A percentile compares a stretch with the other conserved stretches of the same genome.
These are phyloP conservation scores for Myocastor coypus DNA, from an alignment of 2,113 vertebrate species.

Conservation along the genomic window DNA sequence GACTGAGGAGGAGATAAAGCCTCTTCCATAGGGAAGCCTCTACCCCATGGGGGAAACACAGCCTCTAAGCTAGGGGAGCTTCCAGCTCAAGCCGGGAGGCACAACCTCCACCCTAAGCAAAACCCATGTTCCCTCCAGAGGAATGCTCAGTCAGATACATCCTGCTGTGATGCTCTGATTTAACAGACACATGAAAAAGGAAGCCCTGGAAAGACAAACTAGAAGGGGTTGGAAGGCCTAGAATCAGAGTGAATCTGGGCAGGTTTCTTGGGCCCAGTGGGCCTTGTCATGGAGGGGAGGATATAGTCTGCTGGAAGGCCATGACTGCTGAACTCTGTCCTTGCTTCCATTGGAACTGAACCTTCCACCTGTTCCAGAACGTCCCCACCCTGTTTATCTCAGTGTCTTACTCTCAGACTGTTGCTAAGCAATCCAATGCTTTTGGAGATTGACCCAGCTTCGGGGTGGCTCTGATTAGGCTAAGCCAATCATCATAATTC, in stretches of 20 bases:
- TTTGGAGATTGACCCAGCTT: constrained; percentile 70
- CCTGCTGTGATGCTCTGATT: constrained; percentile 12
- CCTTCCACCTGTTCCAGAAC: background rate
- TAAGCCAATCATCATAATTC: constrained; percentile 68
- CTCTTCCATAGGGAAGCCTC: background rate
- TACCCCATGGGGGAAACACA: background rate
- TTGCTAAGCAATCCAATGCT: constrained; percentile 44
- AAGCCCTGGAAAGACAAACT: background rate
- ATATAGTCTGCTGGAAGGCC: background rate
- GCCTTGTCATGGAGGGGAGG: background rate
- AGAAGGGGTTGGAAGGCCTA: constrained; percentile 9
- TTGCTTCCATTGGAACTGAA: background rate
- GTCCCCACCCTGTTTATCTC: background rate
- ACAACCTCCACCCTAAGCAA: background rate
- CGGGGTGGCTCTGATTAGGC: constrained; percentile 25
- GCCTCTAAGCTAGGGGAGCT: background rate
- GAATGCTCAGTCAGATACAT: background rate
- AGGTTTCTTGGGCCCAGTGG: background rate
- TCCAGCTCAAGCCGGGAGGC: background rate
- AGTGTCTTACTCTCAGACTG: background rate
- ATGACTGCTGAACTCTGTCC: background rate
- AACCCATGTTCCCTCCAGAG: background rate
- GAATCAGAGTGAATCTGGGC: background rate
- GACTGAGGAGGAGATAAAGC: background rate
- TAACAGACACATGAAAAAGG: constrained; percentile 1